These are phyloP conservation scores for Notamacropus eugenii DNA, from an alignment of 2,797 vertebrate genomes.

Conservation along the genomic window DNA sequence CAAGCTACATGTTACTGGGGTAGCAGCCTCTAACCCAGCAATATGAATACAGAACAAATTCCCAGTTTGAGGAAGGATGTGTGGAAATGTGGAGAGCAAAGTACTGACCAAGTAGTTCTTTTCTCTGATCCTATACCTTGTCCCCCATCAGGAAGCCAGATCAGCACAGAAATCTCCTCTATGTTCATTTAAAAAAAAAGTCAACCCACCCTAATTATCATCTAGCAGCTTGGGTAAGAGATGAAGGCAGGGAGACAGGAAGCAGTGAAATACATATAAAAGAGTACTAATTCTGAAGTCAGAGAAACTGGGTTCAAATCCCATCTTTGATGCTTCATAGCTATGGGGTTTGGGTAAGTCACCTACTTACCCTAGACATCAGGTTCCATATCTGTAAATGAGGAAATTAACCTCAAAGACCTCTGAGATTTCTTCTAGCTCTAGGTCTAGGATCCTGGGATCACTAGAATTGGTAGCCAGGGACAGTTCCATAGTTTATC, in stretches of 20 bases:
- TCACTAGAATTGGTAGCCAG: neutral
- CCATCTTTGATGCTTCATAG: neutral
- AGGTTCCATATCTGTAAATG: neutral
- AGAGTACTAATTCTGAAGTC: neutral
- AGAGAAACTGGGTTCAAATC: neutral
- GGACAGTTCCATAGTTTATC: neutral
- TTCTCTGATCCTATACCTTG: neutral
- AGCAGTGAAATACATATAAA: neutral
- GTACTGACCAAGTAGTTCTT: neutral
- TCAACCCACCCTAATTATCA: neutral
- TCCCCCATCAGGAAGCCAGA: neutral
- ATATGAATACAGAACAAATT: neutral
- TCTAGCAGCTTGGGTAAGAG: neutral
- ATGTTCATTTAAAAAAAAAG: neutral
- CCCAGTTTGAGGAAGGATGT: rapidly evolving
- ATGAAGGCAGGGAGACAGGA: neutral
- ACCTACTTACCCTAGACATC: neutral
- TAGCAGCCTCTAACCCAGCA: neutral
- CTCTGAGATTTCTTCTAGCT: neutral
- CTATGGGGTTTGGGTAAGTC: neutral
- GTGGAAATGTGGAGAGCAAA: neutral
- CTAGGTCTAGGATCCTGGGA: neutral
- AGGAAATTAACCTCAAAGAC: neutral
- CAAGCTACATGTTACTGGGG: neutral
- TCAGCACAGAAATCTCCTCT: neutral